Conservation (phyloP, 2,113 vertebrate genomes). For the Propithecus coquereli region DNA sequence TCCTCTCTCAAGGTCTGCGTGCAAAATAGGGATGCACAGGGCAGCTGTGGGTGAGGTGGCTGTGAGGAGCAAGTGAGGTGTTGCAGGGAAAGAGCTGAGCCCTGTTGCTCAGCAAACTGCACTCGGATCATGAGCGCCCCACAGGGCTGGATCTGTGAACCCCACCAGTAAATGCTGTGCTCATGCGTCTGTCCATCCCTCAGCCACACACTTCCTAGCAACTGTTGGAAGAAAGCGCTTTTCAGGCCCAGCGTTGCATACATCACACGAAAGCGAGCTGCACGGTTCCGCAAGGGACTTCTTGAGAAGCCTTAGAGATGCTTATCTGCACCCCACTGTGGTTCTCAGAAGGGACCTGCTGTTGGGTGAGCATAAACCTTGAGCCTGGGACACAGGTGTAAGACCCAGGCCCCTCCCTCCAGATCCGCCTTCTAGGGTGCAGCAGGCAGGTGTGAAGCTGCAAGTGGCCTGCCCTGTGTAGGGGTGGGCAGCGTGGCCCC, state of each 20-base stretch:
- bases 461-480: background rate
- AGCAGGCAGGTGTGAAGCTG: background rate
- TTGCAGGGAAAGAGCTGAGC: background rate
- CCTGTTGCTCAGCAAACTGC: fast-evolving
- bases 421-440: background rate
- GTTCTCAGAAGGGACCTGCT: constrained; percentile 64
- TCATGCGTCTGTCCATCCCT: background rate
- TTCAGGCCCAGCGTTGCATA: background rate
- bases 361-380: background rate
- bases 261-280: background rate
- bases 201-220: background rate
- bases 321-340: constrained; percentile 51
- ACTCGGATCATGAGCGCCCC: background rate
- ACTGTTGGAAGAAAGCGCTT: background rate
- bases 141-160: fast-evolving
- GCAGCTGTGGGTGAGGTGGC: fast-evolving
- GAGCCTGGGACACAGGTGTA: background rate
- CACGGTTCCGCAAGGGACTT: background rate
- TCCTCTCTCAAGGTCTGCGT: background rate
- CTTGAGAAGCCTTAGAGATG: constrained; percentile 62
- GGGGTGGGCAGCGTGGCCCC: background rate
- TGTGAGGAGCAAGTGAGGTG: background rate
- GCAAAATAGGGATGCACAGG: background rate
- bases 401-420: constrained; percentile 33
- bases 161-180: background rate